Conservation (phyloP, 2,113 vertebrate species). For the Gulo gulo region DNA sequence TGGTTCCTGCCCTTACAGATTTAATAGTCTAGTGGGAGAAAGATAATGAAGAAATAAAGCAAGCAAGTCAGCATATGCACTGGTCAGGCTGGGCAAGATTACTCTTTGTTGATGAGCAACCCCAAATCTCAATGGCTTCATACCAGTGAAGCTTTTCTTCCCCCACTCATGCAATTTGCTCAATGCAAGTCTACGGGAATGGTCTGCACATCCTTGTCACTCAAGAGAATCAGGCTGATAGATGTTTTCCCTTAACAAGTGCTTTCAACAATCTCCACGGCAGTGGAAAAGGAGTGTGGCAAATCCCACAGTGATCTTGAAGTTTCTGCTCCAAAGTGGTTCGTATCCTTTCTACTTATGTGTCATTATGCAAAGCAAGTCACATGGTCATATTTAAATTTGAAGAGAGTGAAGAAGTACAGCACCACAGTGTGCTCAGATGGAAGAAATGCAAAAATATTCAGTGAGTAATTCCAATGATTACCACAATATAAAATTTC, state of each 20-base stretch:
- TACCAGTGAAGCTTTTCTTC: neutral
- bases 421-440: neutral
- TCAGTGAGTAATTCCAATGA: neutral
- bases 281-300: neutral
- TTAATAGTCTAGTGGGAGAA: neutral
- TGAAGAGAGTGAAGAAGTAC: neutral
- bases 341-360: neutral
- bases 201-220: neutral
- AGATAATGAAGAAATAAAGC: neutral
- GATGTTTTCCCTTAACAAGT: neutral
- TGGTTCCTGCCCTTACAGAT: neutral
- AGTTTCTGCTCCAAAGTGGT: neutral
- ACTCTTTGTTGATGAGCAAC: neutral
- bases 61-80: neutral
- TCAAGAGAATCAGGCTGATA: neutral
- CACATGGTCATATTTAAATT: neutral
- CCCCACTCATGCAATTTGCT: neutral
- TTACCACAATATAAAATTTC: neutral
- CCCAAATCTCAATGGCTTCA: neutral
- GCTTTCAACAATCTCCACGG: neutral
- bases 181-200: neutral
- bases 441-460: neutral
- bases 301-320: neutral
- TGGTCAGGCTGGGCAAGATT: neutral
- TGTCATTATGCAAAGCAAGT: constrained; percentile 3